Evolutionary conservation across 2,113 vertebrate genomes (phyloP), one percentile per base, ranked within the genome.

Genomic region (Rhabdomys dilectus): DNA sequence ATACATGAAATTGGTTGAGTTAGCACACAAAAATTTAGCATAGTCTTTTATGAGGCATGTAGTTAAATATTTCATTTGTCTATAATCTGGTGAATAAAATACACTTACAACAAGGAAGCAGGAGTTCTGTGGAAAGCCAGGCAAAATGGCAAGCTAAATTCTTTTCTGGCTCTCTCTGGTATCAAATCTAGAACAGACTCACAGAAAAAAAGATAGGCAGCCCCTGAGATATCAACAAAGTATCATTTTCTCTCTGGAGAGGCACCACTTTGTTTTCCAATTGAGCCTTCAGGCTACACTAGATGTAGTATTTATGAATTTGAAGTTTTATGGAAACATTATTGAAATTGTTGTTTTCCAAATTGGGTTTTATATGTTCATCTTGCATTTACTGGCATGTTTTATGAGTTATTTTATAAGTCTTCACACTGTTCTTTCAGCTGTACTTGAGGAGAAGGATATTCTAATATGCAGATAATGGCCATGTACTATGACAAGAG

Each of bases 101-200:
- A 53, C 10, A 39, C 91, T 87, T 64, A 56, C 90, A 92, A 39
- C 29, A 90, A 36, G 8, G 42, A 53, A 17, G 66, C 19, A 53
- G 31, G 39, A 81, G 36, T 36, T 29, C 51, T 94, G 15, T 13
- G 60, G 62, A 2, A 91, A 68, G 42, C 19, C 75, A 58, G 72
- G 70, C 68, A 92, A 92, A 64, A 93, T 56, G 58, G 15, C 53
- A 82, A 19, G 75, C 56, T 56, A 26, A 36, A 4, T 62, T 24
- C 5, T 45, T 10, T 75, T 36, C 31, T 81, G 56, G 45, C 31
- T 85, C 51, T 96, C 11, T 48, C 6, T 93, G n/a, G 7, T 72
- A 62, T 86, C 70, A 90, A 78, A 70, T 96, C 82, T 94, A 86
- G 95, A 48, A 89, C 5, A 70, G 51, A 92, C n/a, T 89, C n/a